Evolutionary conservation across 2,797 vertebrate genomes (phyloP).

Genomic region (Sarcoramphus papa): DNA sequence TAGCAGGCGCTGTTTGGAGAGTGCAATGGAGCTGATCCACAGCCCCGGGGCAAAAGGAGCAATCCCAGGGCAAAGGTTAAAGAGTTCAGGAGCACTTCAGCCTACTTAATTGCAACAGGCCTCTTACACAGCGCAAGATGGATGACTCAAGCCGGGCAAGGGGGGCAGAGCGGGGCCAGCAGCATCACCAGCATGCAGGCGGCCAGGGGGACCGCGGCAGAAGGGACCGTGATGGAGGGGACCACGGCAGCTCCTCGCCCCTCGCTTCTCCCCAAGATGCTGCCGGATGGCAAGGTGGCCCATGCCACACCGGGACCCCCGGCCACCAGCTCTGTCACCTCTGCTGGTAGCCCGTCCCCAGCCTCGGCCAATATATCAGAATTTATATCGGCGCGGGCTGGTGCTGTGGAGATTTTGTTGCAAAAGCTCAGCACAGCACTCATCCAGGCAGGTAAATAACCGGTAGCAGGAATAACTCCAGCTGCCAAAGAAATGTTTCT

Average conservation of each 20-base stretch:
- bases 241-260: neutral
- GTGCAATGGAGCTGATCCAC: constrained; percentile 63
- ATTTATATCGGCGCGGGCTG: rapidly evolving
- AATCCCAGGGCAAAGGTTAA: constrained; percentile 69
- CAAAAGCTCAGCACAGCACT: neutral
- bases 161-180: neutral
- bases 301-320: rapidly evolving
- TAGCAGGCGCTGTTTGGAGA: constrained; percentile 61
- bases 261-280: neutral
- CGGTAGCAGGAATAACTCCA: neutral
- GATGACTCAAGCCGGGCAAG: neutral
- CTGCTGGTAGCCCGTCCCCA: neutral
- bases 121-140: constrained; percentile 53
- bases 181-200: neutral
- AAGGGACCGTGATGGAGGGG: neutral
- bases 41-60: constrained; percentile 58
- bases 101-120: constrained; percentile 59
- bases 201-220: neutral
- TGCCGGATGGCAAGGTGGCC: neutral
- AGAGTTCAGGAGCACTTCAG: constrained; percentile 70
- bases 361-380: rapidly evolving
- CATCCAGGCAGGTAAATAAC: neutral
- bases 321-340: neutral
- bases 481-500: neutral
- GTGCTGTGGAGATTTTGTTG: neutral